These are phyloP conservation scores for Diabrotica undecimpunctata DNA, from an alignment of 1,140 invertebrate species.

Conservation along the genomic window DNA sequence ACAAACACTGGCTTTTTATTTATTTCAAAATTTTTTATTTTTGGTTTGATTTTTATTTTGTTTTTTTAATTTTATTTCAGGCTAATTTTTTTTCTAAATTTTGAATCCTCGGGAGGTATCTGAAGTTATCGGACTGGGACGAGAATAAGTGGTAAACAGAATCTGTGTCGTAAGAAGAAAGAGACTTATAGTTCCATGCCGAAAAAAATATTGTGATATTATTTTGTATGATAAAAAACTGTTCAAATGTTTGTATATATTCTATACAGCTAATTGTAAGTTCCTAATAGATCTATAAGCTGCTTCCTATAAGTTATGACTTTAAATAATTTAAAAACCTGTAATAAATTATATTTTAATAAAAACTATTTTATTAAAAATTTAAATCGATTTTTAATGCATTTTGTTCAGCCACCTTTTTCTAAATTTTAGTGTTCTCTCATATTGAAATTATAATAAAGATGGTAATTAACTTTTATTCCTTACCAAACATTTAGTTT, in stretches of 20 bases:
- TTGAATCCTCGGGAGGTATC: constrained; percentile 13
- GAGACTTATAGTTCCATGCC: constrained; percentile 22
- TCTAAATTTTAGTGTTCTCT: too few relatives aligned
- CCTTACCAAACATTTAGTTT: too few relatives aligned
- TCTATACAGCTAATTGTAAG: constrained; percentile 31
- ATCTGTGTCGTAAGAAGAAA: constrained; percentile 17
- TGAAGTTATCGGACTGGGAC: constrained; percentile 10
- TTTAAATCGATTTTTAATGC: not conserved
- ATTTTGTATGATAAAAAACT: constrained; percentile 18
- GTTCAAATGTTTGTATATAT: constrained; percentile 22
- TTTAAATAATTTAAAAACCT: constrained; percentile 9
- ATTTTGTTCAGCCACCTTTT: too few relatives aligned
- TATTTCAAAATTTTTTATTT: constrained; percentile 13
- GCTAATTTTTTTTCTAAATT: constrained; percentile 25
- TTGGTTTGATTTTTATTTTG: constrained; percentile 27
- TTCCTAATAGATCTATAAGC: constrained; percentile 32
- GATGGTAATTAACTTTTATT: too few relatives aligned
- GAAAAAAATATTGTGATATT: constrained; percentile 23
- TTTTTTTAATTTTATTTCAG: constrained; percentile 34
- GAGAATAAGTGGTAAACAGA: constrained; percentile 8
- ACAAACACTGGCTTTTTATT: too few relatives aligned
- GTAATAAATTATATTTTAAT: constrained; percentile 17
- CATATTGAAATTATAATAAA: too few relatives aligned
- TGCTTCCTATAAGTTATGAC: constrained; percentile 16
- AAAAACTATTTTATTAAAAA: constrained; percentile 9